Evolutionary conservation across 2,888 invertebrate genomes (phyloP), one percentile per base, ranked within the genome.

Genomic region (Agonopterix arenella): DNA sequence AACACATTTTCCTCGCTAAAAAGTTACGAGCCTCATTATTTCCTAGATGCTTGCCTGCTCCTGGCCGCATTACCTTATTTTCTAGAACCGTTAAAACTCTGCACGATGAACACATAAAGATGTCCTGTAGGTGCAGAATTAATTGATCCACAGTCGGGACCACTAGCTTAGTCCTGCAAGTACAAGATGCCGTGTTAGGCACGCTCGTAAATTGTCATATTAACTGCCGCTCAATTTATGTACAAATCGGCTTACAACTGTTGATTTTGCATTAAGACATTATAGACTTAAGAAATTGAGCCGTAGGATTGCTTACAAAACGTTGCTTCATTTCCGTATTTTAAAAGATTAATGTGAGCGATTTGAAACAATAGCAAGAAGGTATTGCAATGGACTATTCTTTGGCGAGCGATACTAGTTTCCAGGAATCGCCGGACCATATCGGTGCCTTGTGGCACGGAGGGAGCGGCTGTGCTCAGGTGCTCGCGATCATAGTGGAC

Each of bases 121-220:
- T 78, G 75, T 78, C 75, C 66, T 70, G 62, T 53, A 46, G 68
- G 67, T 73, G 66, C 61, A 63, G 67, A 73, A 73, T 76, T 78
- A 81, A 81, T 76, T 78, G 70, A 76, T 81, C 73, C 66, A 62
- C 61, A 60, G 61, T 57, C 57, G 51, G 51, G 48, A 53, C 49
- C 56, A 58, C 60, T 57, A 57, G 68, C 66, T 73, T 70, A 57
- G 58, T 54, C 57, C 57, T 55, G 28, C 28, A 46, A 55, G 52
- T 56, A 59, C 58, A 50, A 56, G 57, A 53, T 66, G 54, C 55
- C 58, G 59, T 66, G 62, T 73, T 72, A 70, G 67, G 60, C 56
- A 73, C 66, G 73, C 70, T 69, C 71, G 68, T 80, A 80, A 80
- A 79, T 76, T 75, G 76, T 74, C 74, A 72, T 76, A 75, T 77